These are phyloP conservation scores for Kryptolebias marmoratus DNA, from an alignment of 2,113 vertebrate species.

Conservation along the genomic window DNA sequence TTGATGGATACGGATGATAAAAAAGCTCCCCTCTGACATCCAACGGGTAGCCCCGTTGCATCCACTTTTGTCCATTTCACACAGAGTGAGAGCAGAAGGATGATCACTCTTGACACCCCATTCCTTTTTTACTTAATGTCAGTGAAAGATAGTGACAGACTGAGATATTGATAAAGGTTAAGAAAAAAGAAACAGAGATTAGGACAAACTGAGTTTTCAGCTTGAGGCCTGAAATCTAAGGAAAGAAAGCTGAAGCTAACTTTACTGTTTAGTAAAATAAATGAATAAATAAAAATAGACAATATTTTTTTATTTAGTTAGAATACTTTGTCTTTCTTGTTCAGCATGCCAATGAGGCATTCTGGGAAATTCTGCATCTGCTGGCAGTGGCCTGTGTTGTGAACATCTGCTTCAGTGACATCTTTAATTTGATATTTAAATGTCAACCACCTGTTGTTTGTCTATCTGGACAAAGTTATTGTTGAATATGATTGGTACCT, in stretches of 20 bases:
- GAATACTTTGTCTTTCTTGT: neutral
- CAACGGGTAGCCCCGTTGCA: constrained; percentile 35
- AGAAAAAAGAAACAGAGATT: constrained; percentile 7
- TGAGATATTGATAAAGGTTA: constrained; percentile 25
- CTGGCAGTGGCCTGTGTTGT: constrained; percentile 10
- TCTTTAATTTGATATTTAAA: constrained; percentile 38
- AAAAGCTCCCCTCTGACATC: constrained; percentile 46
- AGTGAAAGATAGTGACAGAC: constrained; percentile 18
- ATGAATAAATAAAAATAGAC: neutral
- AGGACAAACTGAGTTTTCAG: constrained; percentile 11
- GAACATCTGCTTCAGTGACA: constrained; percentile 41
- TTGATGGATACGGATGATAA: constrained; percentile 55
- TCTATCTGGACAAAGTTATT: constrained; percentile 13
- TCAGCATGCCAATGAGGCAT: neutral
- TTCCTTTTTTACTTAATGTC: constrained; percentile 52
- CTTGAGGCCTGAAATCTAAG: neutral
- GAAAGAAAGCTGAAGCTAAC: neutral
- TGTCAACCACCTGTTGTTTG: constrained; percentile 47
- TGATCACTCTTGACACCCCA: constrained; percentile 45
- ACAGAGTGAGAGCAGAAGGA: constrained; percentile 13
- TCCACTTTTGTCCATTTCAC: constrained; percentile 45
- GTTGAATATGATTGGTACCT: constrained; percentile 17
- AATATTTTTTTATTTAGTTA: neutral
- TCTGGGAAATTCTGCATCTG: neutral
- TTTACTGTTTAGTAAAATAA: neutral